Evolutionary conservation across 2,797 vertebrate species (phyloP), one percentile per base, ranked within the genome.

Genomic region (Iguana delicatissima): DNA sequence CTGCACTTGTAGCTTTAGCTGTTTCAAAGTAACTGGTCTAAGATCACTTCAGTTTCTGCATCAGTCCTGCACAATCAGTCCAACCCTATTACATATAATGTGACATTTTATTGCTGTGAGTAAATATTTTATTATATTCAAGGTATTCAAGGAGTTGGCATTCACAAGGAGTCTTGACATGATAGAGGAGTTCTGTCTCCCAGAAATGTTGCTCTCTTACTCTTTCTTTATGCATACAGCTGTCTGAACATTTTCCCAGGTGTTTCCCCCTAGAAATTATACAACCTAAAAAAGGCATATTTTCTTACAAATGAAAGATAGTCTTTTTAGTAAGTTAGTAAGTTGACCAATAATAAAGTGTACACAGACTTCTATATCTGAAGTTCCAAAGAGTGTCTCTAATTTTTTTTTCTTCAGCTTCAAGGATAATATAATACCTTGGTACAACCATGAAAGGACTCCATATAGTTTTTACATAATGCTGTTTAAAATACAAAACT

Each of bases 401-500:
- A 16, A 14, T 26, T 67, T 64, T 82, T 82, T 46, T 67, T 38
- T 13, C 35, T 76, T 89, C 72, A 42, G 1, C 13, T 57, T 74
- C 35, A 89, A 42, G 50, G 32, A 32, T 38, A 26, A 76, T 76
- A 46, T 84, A n/a, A 50, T 62, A 32, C 13, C 55, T 62, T 79
- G 24, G 26, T n/a, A 46, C 29, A 77, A 35, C 29, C 3, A 83
- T 46, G 2, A 76, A 57, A 86, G 57, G 14, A 16, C 50, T 57
- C 7, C 46, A 85, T 16, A 67, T 42, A 83, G 32, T 35, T 69
- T 69, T 73, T 32, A 85, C 24, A 26, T 72, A 69, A 9, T 85
- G 16, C n/a, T 79, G 29, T 73, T 90, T 59, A 86, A 73, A 89
- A 59, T 73, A 20, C 26, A 59, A 90, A 26, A 50, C 22, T n/a